phyloP scores from a whole-genome alignment of 2,888 invertebrate genomes.

The Kryphioiulus occultus region DNA sequence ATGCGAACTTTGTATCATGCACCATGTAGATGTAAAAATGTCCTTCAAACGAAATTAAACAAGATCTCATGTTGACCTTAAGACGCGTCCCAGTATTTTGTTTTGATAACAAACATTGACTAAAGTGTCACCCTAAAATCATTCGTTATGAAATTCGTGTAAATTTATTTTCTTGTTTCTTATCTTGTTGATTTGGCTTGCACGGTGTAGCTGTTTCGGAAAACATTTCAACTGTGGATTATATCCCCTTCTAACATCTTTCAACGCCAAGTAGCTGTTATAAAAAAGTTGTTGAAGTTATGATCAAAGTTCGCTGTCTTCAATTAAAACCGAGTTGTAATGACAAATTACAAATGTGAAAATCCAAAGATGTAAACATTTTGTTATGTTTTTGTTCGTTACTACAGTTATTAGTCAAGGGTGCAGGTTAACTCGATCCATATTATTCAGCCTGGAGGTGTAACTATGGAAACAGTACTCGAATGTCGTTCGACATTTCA shows the following conservation, averaged over 20 bases:
- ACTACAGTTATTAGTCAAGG: no score
- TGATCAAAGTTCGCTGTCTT: no score
- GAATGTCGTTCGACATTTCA: no score
- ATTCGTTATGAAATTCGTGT: neutral
- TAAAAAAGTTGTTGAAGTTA: neutral
- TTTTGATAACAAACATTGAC: neutral
- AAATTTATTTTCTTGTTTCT: neutral
- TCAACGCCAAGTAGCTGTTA: neutral
- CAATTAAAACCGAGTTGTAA: no score
- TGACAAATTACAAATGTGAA: no score
- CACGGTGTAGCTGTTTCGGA: neutral
- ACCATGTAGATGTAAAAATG: neutral
- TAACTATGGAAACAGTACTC: no score
- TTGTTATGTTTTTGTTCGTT: no score
- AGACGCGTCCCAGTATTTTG: neutral
- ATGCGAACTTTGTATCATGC: neutral
- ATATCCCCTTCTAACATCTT: neutral
- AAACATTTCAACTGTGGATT: neutral
- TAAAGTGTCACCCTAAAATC: neutral
- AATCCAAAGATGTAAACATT: no score
- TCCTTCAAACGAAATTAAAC: neutral
- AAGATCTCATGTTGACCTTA: neutral
- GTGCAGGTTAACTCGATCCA: no score
- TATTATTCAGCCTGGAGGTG: no score
- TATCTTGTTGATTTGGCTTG: neutral